A percentile compares a stretch with the other conserved stretches of the same genome.
Conservation (phyloP, 2,888 invertebrate genomes). For the Lithophane socia region DNA sequence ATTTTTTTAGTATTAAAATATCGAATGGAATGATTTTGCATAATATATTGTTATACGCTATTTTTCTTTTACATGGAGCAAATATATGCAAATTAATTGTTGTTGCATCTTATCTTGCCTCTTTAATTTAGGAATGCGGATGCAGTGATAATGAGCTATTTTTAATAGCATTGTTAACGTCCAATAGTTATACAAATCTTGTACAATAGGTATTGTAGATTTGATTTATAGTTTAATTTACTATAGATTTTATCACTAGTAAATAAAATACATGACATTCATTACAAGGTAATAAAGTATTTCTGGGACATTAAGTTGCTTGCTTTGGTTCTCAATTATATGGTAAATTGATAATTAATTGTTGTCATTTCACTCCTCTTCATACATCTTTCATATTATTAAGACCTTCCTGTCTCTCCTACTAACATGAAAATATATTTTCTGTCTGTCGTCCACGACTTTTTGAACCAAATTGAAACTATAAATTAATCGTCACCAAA, state of each 20-base stretch:
- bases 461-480: too few species aligned
- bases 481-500: too few species aligned
- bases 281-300: conserved; percentile 68
- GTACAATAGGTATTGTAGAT: conserved; percentile 79
- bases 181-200: conserved; percentile 76
- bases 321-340: conserved; percentile 84
- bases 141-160: conserved; percentile 68
- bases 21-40: conserved; percentile 59
- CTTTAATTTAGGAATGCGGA: conserved; percentile 60
- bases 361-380: conserved; percentile 40
- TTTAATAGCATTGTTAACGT: conserved; percentile 70
- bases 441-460: too few species aligned
- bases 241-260: conserved; percentile 67
- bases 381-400: not conserved
- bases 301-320: conserved; percentile 82
- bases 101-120: conserved; percentile 74
- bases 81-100: conserved; percentile 63
- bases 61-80: conserved; percentile 50
- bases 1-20: conserved; percentile 25
- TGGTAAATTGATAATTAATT: conserved; percentile 70
- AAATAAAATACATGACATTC: conserved; percentile 77
- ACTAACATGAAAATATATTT: not conserved
- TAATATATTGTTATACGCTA: conserved; percentile 52
- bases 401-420: too few species aligned
- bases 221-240: conserved; percentile 70